Conservation (phyloP, 2,888 invertebrate genomes). For the Mellilla xanthometata region DNA sequence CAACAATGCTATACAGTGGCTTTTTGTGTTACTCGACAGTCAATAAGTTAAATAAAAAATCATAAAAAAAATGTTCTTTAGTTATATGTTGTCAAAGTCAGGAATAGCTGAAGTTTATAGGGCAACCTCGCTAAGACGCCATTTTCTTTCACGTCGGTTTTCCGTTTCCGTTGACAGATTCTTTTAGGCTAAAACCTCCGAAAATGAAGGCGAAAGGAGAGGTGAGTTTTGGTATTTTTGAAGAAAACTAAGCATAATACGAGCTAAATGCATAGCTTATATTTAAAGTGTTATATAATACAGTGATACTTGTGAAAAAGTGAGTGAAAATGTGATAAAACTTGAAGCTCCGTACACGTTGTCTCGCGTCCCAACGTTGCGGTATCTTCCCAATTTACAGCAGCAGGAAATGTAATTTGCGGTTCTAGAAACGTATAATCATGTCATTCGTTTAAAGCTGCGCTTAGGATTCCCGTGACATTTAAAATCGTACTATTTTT, state of each 20-base stretch:
- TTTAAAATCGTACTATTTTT: slow-evolving; percentile 1
- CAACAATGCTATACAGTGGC: too few species aligned
- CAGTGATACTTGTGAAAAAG: background rate
- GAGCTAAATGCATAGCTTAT: background rate
- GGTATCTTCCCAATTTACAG: slow-evolving; percentile 7
- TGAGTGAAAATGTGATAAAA: slow-evolving; percentile 4
- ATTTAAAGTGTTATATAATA: slow-evolving; percentile 3
- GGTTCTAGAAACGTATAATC: too few species aligned
- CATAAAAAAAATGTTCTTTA: too few species aligned
- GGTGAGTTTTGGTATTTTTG: slow-evolving; percentile 74
- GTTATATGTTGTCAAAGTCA: too few species aligned
- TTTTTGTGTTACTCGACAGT: too few species aligned
- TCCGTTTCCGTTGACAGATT: slow-evolving; percentile 78
- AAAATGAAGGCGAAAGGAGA: slow-evolving; percentile 95
- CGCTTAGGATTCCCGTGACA: too few species aligned
- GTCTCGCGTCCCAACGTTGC: slow-evolving; percentile 41
- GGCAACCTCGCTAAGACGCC: slow-evolving; percentile 29
- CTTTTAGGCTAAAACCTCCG: slow-evolving; percentile 71
- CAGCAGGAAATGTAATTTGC: too few species aligned
- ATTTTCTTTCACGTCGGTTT: slow-evolving; percentile 55
- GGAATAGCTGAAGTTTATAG: background rate
- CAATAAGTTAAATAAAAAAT: too few species aligned
- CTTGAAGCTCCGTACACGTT: slow-evolving; percentile 59
- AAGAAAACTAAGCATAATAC: slow-evolving; percentile 29
- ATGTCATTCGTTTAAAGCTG: too few species aligned